phyloP scores from a whole-genome alignment of 1,140 invertebrate genomes.

The Heliconius congener region DNA sequence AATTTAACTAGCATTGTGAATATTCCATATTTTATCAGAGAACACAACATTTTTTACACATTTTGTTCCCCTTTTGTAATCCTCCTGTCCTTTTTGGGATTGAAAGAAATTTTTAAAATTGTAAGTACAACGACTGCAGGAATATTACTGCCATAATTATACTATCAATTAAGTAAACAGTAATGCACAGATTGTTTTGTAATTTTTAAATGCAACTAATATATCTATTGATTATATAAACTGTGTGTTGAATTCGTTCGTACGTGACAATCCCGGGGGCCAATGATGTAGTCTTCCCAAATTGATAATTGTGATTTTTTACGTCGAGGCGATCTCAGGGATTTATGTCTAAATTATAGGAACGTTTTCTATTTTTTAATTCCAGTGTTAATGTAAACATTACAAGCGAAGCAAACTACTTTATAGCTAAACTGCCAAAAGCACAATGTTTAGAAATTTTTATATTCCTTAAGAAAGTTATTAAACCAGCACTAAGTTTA shows the following conservation, averaged over 20 bases:
- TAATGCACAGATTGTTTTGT: constrained; percentile 34
- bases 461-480: constrained; percentile 21
- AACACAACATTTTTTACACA: constrained; percentile 28
- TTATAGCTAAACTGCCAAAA: constrained; percentile 29
- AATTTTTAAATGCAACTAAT: constrained; percentile 16
- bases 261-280: constrained; percentile 54
- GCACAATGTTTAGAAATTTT: constrained; percentile 30
- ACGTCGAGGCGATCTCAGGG: constrained; percentile 35
- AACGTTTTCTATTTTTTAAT: constrained; percentile 19
- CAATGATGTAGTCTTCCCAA: constrained; percentile 65
- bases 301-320: constrained; percentile 44
- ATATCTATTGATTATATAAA: constrained; percentile 21
- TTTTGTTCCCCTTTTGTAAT: constrained; percentile 21
- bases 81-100: constrained; percentile 46
- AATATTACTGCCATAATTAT: constrained; percentile 53
- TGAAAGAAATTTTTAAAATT: constrained; percentile 44
- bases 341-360: constrained; percentile 26
- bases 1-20: constrained; percentile 26
- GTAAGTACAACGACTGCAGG: constrained; percentile 56
- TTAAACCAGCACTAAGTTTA: not conserved
- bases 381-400: constrained; percentile 17
- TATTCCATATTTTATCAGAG: constrained; percentile 13
- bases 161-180: constrained; percentile 37
- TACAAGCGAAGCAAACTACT: constrained; percentile 8
- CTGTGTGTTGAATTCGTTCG: constrained; percentile 22